A percentile compares a stretch with the other conserved stretches of the same genome.
Conservation (phyloP, 2,888 invertebrate species). For the Syritta pipiens region DNA sequence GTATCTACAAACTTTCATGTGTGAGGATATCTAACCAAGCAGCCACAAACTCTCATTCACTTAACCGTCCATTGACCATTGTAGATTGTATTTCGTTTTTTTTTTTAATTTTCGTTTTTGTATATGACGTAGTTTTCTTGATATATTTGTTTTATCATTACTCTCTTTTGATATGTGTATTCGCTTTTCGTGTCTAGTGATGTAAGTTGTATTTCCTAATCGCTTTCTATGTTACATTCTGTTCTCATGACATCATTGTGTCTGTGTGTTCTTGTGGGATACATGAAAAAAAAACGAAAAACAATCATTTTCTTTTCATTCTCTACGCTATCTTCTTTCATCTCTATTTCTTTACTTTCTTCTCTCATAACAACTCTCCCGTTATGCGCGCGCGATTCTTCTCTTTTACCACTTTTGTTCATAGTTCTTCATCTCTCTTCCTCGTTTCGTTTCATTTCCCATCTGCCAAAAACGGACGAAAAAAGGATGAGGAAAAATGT, state of each 20-base stretch:
- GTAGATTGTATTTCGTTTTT: constrained; percentile 57
- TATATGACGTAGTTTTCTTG: constrained; percentile 40
- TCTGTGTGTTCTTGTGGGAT: constrained; percentile 22
- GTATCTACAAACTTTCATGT: constrained; percentile 38
- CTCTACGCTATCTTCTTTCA: constrained; percentile 4
- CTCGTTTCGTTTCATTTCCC: constrained; percentile 20
- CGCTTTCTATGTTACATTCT: constrained; percentile 39
- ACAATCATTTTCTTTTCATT: constrained; percentile 5
- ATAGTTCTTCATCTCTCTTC: constrained; percentile 30
- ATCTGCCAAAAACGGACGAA: constrained; percentile 12
- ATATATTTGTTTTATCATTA: constrained; percentile 55
- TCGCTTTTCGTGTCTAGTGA: constrained; percentile 44
- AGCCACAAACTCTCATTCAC: constrained; percentile 68
- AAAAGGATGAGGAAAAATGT: constrained; percentile 13
- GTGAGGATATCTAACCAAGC: constrained; percentile 56
- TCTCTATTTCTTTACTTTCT: background rate
- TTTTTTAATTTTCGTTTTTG: too few relatives aligned
- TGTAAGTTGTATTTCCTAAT: constrained; percentile 54
- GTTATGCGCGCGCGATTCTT: constrained; percentile 48
- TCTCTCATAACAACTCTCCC: constrained; percentile 22
- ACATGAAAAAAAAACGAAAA: background rate
- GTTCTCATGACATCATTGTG: constrained; percentile 17
- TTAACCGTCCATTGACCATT: constrained; percentile 64
- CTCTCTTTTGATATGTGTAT: constrained; percentile 22
- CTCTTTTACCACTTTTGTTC: constrained; percentile 51